Conservation (phyloP, 2,888 invertebrate species). For the Villa cingulata region DNA sequence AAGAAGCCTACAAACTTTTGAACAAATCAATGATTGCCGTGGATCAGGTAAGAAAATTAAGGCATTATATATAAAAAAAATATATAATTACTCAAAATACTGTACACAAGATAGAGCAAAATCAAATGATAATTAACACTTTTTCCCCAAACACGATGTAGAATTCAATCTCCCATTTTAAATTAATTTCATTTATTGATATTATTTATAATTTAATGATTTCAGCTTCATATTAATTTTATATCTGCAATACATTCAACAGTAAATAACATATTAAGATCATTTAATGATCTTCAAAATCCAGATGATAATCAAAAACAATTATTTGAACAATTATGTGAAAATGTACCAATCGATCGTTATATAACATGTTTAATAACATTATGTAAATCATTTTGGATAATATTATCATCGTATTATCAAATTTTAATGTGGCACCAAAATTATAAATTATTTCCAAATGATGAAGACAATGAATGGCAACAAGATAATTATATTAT, state of each 20-base stretch:
- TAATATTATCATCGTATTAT: conserved; percentile 62
- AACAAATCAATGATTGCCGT: conserved; percentile 87
- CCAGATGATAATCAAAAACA: conserved; percentile 46
- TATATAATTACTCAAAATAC: too few relatives aligned
- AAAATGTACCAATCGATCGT: conserved; percentile 29
- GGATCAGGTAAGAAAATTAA: conserved; percentile 64
- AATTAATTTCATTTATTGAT: too few relatives aligned
- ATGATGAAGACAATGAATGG: conserved; percentile 30
- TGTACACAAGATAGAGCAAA: too few relatives aligned
- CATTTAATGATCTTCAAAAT: conserved; percentile 35
- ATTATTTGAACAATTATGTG: conserved; percentile 71
- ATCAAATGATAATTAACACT: too few relatives aligned
- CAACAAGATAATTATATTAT: conserved; percentile 62
- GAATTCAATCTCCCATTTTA: too few relatives aligned
- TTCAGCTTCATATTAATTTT: conserved; percentile 79
- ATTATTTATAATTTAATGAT: too few relatives aligned
- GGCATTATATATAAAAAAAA: too few relatives aligned
- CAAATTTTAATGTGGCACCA: conserved; percentile 38
- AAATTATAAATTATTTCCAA: conserved; percentile 29
- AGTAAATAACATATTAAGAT: conserved; percentile 45
- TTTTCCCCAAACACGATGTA: too few relatives aligned
- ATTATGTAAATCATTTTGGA: conserved; percentile 76
- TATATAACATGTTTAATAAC: conserved; percentile 59
- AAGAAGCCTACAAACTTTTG: conserved; percentile 73
- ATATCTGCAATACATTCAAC: conserved; percentile 81